Evolutionary conservation across 2,888 invertebrate species (phyloP).

Genomic region (Acrobasis consociella): DNA sequence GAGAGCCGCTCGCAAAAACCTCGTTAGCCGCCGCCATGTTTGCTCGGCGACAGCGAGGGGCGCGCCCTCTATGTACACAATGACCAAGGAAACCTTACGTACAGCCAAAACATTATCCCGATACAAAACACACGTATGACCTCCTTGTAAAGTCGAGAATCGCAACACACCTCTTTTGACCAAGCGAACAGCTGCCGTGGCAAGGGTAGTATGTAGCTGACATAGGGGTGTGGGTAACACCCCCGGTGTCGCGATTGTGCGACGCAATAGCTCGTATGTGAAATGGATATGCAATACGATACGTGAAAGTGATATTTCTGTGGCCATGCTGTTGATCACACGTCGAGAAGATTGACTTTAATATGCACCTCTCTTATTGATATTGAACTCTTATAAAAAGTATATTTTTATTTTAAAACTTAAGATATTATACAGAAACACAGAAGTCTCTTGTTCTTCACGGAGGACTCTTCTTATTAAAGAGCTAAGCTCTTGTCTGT

Average conservation of each 20-base stretch:
- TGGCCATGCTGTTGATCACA: conserved; percentile 29
- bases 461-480: too few species aligned
- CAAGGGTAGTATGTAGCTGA: conserved; percentile 66
- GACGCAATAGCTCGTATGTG: conserved; percentile 74
- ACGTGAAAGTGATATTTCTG: conserved; percentile 67
- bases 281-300: conserved; percentile 77
- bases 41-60: conserved; percentile 77
- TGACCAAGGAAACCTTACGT: conserved; percentile 45
- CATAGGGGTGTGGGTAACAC: conserved; percentile 74
- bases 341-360: background rate
- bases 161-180: conserved; percentile 21
- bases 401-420: background rate
- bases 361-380: background rate
- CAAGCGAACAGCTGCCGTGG: conserved; percentile 46
- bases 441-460: too few species aligned
- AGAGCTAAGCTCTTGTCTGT: too few species aligned
- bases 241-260: conserved; percentile 72
- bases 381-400: background rate
- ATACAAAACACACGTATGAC: conserved; percentile 34
- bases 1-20: conserved; percentile 74
- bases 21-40: conserved; percentile 80
- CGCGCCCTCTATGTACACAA: conserved; percentile 80
- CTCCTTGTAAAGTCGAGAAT: conserved; percentile 42
- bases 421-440: too few species aligned
- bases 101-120: conserved; percentile 27